Evolutionary conservation across 2,113 vertebrate genomes (phyloP), one percentile per base, ranked within the genome.

Genomic region (Catagonus wagneri): DNA sequence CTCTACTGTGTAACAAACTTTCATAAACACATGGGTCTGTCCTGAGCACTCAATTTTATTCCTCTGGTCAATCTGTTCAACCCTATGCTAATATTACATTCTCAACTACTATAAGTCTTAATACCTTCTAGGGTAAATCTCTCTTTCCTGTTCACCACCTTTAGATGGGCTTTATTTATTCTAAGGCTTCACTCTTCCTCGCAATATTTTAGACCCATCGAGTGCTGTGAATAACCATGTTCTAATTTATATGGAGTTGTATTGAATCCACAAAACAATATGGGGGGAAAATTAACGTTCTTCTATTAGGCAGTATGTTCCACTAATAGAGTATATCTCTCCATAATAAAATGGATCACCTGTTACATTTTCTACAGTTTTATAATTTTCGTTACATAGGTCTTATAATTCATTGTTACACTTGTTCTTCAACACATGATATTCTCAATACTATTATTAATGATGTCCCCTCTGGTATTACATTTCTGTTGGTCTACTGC

Each of bases 311-410:
- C 68, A 74, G 36, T 63, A 83, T 56, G 80, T 76, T 75, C 23
- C 39, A 90, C 52, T 81, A 90, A 81, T 13, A 85, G 27, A 10
- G 11, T 44, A 52, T 78, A 50, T 72, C 75, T 89, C 80, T 85
- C 25, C 79, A 69, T 86, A 90, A 93, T 80, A 95, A 96, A 95
- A 96, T 69, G 44, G 36, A 66, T 34, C 79, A 80, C 71, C 10
- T 72, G 44, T 83, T 80, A 86, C 16, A 68, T 83, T 90, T 93
- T 63, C 87, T 60, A 74, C 2, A 50, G 9, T 65, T 83, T 88
- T 63, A 52, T 44, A 60, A 78, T 83, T 96, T 92, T 91, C 61
- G 29, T 95, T 69, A 78, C 10, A 74, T 34, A 44, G 20, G 22
- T 34, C 71, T 69, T 93, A 63, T 34, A 76, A 79, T 54, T 72